Percentiles rank a stretch among this genome's conserved stretches.
These are phyloP conservation scores for Stichopus chloronotus DNA, from an alignment of 35 echinoderm and acorn worm genomes.

Conservation along the genomic window DNA sequence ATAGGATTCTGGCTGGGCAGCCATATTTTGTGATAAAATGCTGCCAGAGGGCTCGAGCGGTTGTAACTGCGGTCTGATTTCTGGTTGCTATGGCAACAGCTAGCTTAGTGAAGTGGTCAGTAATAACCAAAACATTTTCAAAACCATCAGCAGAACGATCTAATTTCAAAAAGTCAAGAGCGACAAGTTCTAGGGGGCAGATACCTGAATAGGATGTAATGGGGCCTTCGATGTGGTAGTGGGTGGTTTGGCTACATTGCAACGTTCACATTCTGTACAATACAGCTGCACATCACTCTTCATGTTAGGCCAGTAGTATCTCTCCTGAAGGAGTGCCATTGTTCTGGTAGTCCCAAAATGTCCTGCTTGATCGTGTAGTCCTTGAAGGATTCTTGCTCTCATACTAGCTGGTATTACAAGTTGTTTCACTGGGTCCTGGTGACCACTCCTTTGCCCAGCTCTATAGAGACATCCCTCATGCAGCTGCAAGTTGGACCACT, in stretches of 20 bases:
- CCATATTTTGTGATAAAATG: conserved; percentile 57
- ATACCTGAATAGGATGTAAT: conserved; percentile 28
- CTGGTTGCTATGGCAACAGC: conserved; percentile 67
- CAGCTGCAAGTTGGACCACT: background rate
- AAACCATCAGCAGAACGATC: conserved; percentile 53
- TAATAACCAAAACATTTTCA: conserved; percentile 72
- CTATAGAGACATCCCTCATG: background rate
- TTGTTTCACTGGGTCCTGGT: background rate
- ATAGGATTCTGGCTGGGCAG: conserved; percentile 51
- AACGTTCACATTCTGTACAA: conserved; percentile 63
- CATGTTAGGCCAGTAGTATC: conserved; percentile 70
- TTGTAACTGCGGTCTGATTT: conserved; percentile 66
- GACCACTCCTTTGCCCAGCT: background rate
- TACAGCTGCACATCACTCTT: too few relatives aligned
- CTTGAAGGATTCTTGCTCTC: background rate
- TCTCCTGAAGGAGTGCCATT: background rate
- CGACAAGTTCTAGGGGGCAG: conserved; percentile 62
- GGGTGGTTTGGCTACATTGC: conserved; percentile 33
- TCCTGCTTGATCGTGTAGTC: background rate
- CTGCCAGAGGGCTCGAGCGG: conserved; percentile 55
- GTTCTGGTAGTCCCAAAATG: conserved; percentile 45
- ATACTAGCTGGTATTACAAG: background rate
- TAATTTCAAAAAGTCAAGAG: conserved; percentile 50
- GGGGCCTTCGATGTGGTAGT: background rate
- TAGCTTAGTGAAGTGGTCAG: conserved; percentile 72